These are phyloP conservation scores for Biston betularia DNA, from an alignment of 2,888 invertebrate species.

Conservation along the genomic window DNA sequence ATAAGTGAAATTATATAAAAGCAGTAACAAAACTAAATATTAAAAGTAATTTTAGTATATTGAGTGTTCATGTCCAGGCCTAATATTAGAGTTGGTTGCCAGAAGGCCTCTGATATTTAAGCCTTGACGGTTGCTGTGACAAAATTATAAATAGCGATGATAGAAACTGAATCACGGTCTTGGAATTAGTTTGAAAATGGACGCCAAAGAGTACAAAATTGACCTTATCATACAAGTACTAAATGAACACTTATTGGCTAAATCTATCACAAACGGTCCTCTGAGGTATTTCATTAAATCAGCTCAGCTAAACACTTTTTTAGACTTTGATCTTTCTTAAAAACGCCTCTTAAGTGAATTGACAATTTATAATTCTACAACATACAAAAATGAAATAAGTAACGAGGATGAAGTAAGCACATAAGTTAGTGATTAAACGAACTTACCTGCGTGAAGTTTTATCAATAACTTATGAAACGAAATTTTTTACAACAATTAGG, in stretches of 20 bases:
- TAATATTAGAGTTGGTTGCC: too few relatives aligned
- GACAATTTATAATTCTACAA: neutral
- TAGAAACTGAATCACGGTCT: conserved; percentile 39
- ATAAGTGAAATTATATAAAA: conserved; percentile 65
- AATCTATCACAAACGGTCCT: conserved; percentile 84
- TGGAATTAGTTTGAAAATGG: conserved; percentile 57
- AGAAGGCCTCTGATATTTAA: too few relatives aligned
- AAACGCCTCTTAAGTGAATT: neutral
- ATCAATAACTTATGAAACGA: too few relatives aligned
- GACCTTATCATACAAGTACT: conserved; percentile 75
- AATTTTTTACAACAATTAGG: too few relatives aligned
- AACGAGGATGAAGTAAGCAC: too few relatives aligned
- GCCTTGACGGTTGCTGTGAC: too few relatives aligned
- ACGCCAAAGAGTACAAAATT: conserved; percentile 80
- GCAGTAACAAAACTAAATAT: conserved; percentile 51
- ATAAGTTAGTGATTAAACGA: too few relatives aligned
- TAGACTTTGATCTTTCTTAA: conserved; percentile 36
- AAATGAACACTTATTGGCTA: conserved; percentile 85
- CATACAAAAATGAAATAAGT: neutral
- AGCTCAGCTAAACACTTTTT: conserved; percentile 55
- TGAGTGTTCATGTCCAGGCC: too few relatives aligned
- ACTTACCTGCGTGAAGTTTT: too few relatives aligned
- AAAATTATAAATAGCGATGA: conserved; percentile 36
- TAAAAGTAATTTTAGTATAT: too few relatives aligned
- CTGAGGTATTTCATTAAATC: conserved; percentile 77